These are phyloP conservation scores for Galerucella nymphaeae DNA, from an alignment of 2,888 invertebrate species.

Conservation along the genomic window DNA sequence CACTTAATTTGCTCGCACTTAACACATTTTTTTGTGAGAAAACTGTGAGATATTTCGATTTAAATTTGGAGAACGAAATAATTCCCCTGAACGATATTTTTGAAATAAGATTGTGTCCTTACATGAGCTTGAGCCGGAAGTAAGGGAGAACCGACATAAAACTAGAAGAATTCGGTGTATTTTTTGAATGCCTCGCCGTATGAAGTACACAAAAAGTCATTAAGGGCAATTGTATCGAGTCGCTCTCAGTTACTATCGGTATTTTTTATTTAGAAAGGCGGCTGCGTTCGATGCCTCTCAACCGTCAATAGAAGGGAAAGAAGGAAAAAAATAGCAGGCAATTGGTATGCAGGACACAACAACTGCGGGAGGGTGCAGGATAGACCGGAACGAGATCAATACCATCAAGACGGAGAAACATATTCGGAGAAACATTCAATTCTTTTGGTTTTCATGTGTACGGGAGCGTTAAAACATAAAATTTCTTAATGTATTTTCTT, in stretches of 20 bases:
- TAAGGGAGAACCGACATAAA: constrained; percentile 25
- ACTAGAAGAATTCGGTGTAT: constrained; percentile 30
- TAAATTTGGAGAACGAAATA: constrained; percentile 1
- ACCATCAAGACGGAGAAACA: constrained; percentile 65
- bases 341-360: constrained; percentile 74
- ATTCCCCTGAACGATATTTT: constrained; percentile 11
- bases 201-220: constrained; percentile 55
- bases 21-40: too few species aligned
- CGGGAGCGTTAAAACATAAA: background rate
- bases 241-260: constrained; percentile 60
- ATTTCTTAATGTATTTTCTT: too few species aligned
- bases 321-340: constrained; percentile 68
- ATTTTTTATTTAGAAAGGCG: constrained; percentile 61
- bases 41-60: too few species aligned
- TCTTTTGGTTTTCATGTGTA: constrained; percentile 45
- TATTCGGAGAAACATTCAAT: constrained; percentile 61
- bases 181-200: constrained; percentile 28
- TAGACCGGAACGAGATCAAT: constrained; percentile 67
- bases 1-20: too few species aligned
- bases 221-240: constrained; percentile 61
- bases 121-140: constrained; percentile 24
- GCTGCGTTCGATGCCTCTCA: constrained; percentile 42
- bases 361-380: constrained; percentile 61
- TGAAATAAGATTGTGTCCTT: constrained; percentile 23
- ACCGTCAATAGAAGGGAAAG: constrained; percentile 52